Evolutionary conservation across 1,140 invertebrate genomes (phyloP), one percentile per base, ranked within the genome.

Genomic region (Maniola jurtina): DNA sequence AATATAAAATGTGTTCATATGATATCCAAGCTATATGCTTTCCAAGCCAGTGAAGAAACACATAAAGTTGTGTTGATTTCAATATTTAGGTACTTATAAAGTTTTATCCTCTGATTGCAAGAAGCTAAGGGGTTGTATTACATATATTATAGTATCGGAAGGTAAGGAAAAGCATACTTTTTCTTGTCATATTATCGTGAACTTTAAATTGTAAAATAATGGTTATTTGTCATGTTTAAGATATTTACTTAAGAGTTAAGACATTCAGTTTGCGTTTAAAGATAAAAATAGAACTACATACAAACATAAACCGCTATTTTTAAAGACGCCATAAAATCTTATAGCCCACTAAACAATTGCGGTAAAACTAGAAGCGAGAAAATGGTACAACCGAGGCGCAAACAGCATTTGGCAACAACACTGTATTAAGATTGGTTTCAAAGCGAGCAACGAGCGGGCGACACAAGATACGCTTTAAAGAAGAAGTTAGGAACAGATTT

Each of bases 401-500:
- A 81, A 84, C 76, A 79, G 68, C 77, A 82, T 84, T 88, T 88
- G 84, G 83, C 84, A 86, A 83, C 77, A 79, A 82, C 73, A 80
- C 79, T 79, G 78, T 80, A 88, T 80, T 80, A 78, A 84, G 80
- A 88, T 86, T 84, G 83, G 76, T 87, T 86, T 88, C 70, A 78
- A 79, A 75, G 73, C 75, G 80, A 70, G 76, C 78, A 80, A 76
- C 72, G 66, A 73, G 71, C 73, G 70, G 59, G 71, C 75, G 81
- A 88, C 83, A 84, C 77, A 80, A 77, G 82, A 83, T 80, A 76
- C 73, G 73, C 70, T 81, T 86, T 88, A 87, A 25, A 81, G 83
- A 80, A 82, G 73, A 83, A 86, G 72, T 88, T 86, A 77, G 75
- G 66, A 83, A 82, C 79, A 85, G 80, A 88, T 88, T 88, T 88